Percentiles rank a stretch among this genome's conserved stretches.
phyloP scores from a whole-genome alignment of 2,113 vertebrate genomes.

The Paramormyrops kingsleyae region DNA sequence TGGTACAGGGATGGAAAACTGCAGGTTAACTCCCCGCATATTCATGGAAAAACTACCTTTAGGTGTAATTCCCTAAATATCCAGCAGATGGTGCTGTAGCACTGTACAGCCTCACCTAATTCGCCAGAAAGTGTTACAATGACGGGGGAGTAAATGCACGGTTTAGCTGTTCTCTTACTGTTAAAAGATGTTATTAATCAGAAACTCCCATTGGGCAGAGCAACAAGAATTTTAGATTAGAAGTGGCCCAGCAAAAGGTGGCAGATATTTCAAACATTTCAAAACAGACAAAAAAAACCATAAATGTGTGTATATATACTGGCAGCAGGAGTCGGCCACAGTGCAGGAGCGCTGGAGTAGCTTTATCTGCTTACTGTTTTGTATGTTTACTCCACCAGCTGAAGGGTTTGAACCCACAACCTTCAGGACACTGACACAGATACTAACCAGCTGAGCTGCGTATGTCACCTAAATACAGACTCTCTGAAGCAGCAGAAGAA shows the following conservation, averaged over 20 bases:
- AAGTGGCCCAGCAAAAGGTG: background rate
- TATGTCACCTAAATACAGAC: background rate
- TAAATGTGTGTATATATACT: background rate
- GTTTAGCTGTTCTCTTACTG: background rate
- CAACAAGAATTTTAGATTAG: background rate
- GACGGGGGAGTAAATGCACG: too few relatives aligned
- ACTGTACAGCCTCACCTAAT: background rate
- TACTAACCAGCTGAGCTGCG: background rate
- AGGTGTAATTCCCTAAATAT: background rate
- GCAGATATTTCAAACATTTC: background rate
- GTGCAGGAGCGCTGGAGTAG: background rate
- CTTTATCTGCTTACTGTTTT: background rate
- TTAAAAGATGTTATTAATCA: background rate
- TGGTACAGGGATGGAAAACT: conserved; percentile 33
- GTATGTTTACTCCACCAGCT: background rate
- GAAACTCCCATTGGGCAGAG: background rate
- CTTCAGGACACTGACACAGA: background rate
- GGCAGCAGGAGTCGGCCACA: background rate
- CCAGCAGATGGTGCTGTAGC: conserved; percentile 19
- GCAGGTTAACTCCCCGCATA: background rate
- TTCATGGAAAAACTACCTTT: background rate
- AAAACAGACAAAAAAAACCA: background rate
- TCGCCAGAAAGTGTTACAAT: background rate
- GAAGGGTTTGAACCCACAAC: background rate
- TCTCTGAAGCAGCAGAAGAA: background rate